Evolutionary conservation across 2,797 vertebrate genomes (phyloP).

Genomic region (Danio tinwini): DNA sequence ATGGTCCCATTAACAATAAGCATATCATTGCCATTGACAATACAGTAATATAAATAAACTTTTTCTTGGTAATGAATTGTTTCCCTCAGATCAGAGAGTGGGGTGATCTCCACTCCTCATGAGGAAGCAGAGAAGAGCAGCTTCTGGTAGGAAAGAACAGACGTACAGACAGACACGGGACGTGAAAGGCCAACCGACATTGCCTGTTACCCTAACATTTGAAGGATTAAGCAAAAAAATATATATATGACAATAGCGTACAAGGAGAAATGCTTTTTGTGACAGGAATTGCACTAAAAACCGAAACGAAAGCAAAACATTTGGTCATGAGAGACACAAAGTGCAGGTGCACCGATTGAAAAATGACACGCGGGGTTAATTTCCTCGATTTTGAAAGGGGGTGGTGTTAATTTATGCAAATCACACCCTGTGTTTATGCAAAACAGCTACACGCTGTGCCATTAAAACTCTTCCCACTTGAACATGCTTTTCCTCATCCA

Average conservation of each 20-base stretch:
- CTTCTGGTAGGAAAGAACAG: slow-evolving; percentile 56
- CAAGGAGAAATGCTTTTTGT: background rate
- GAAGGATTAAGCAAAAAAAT: background rate
- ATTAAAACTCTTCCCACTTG: slow-evolving; percentile 17
- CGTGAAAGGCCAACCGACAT: slow-evolving; percentile 19
- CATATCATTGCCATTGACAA: slow-evolving; percentile 46
- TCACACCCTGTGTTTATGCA: slow-evolving; percentile 20
- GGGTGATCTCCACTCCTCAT: slow-evolving; percentile 15
- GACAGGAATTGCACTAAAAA: slow-evolving; percentile 39
- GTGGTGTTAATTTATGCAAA: background rate
- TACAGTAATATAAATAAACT: slow-evolving; percentile 51
- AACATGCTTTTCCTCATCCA: slow-evolving; percentile 48
- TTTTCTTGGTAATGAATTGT: slow-evolving; percentile 48
- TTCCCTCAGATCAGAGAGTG: slow-evolving; percentile 47
- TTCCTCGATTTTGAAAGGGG: background rate
- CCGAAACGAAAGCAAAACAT: slow-evolving; percentile 7
- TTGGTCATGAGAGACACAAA: slow-evolving; percentile 74
- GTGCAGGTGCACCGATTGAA: slow-evolving; percentile 80
- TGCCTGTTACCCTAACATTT: slow-evolving; percentile 51
- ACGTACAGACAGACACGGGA: slow-evolving; percentile 56
- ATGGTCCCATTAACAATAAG: slow-evolving; percentile 60
- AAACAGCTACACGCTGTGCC: slow-evolving; percentile 13
- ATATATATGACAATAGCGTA: background rate
- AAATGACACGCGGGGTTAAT: slow-evolving; percentile 38
- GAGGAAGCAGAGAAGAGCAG: slow-evolving; percentile 58